Percentiles rank a stretch among this genome's conserved stretches.
Conservation (phyloP, 1,140 invertebrate species). For the Aricia agestis region DNA sequence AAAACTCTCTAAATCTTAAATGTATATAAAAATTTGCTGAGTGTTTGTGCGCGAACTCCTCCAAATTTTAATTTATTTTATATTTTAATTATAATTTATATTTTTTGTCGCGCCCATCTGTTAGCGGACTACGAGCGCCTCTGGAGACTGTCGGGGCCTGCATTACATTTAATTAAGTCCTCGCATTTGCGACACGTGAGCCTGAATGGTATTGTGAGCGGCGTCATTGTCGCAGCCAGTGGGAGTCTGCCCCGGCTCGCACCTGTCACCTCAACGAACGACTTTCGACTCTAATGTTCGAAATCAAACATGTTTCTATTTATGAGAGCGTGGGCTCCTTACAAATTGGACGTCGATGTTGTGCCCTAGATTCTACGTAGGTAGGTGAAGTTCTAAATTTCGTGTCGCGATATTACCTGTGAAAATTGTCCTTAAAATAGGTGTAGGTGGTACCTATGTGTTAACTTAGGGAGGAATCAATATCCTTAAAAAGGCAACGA, state of each 20-base stretch:
- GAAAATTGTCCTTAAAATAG: no score
- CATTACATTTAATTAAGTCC: conserved; percentile 67
- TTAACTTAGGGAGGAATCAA: no score
- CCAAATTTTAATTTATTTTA: no score
- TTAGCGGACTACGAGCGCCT: conserved; percentile 27
- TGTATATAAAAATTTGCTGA: no score
- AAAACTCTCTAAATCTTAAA: no score
- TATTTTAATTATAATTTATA: not conserved
- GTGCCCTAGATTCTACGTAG: no score
- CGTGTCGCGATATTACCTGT: no score
- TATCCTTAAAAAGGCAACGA: no score
- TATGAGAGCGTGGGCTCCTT: conserved; percentile 31
- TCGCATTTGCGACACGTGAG: conserved; percentile 59
- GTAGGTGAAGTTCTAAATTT: no score
- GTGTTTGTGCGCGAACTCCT: no score
- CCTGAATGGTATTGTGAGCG: conserved; percentile 52
- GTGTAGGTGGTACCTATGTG: no score
- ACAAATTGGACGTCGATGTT: conserved; percentile 5
- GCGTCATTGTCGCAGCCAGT: conserved; percentile 63
- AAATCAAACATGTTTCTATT: conserved; percentile 30
- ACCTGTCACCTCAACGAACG: conserved; percentile 53
- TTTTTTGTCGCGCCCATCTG: conserved; percentile 11
- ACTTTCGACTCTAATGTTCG: conserved; percentile 35
- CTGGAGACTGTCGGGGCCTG: conserved; percentile 53
- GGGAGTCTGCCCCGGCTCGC: conserved; percentile 61